phyloP scores from a whole-genome alignment of 2,113 vertebrate genomes.

The Pteropus alecto region DNA sequence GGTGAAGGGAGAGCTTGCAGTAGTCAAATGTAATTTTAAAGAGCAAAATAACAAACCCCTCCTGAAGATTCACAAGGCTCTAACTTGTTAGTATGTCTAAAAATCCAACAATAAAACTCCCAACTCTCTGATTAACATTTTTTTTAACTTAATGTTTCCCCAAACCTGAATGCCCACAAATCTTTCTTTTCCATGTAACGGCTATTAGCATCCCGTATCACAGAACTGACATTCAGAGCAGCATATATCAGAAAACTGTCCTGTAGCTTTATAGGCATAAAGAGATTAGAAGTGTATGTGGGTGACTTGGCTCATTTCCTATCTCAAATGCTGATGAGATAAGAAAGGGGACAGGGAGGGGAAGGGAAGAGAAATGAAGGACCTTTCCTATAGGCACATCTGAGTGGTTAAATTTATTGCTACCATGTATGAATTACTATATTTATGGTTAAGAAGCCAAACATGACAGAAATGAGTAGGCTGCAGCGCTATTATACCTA shows the following conservation, averaged over 20 bases:
- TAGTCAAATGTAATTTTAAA: slow-evolving; percentile 12
- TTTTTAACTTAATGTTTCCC: background rate
- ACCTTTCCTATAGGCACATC: background rate
- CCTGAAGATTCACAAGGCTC: background rate
- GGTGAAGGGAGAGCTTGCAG: background rate
- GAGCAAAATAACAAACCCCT: background rate
- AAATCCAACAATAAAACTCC: background rate
- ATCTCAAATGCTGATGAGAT: background rate
- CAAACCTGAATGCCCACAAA: background rate
- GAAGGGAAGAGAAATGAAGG: background rate
- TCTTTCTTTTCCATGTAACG: background rate
- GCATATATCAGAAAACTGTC: background rate
- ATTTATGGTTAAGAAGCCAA: background rate
- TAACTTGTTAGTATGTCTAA: background rate
- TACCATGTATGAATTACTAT: background rate
- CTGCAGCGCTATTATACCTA: background rate
- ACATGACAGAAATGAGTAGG: background rate
- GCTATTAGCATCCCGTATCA: background rate
- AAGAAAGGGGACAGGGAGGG: background rate
- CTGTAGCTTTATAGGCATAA: background rate
- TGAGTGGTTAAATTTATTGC: background rate
- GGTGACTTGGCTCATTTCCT: background rate
- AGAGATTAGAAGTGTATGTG: background rate
- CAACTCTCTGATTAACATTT: background rate
- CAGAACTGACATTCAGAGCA: background rate